Evolutionary conservation across 1,140 invertebrate species (phyloP), one percentile per base, ranked within the genome.

Genomic region (Oscheius sp.): DNA sequence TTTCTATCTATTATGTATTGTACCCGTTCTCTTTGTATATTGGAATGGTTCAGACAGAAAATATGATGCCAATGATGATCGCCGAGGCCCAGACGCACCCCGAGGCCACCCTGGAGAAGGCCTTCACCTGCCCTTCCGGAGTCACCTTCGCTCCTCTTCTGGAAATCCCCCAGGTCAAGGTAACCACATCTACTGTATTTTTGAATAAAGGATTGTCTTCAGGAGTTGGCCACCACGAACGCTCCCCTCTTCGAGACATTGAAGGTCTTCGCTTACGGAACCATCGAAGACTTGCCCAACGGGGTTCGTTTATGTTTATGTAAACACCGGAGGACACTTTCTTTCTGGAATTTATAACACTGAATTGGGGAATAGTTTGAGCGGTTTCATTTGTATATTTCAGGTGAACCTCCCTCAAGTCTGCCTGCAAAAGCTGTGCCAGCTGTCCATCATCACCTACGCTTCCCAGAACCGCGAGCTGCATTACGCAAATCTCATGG

Each of bases 251-350:
- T 36, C 36, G 35, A 63, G 31, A 29, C 31, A 10, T 13, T 26
- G 7, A 4, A 36, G 31, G 20, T 63, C 18, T 63, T 63, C 31
- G 61, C 61, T 10, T 63, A 63, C 29, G 61, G 61, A 18, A 63
- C 61, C 15, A 26, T 63, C 10, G 61, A 63, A 32, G 31, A 63
- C 18, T 18, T 36, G 32, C 15, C 42, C 23, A 45, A 45, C 15
- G 42, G 23, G 42, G 42, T 45, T 45, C 23, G 42, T 18, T 18
- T 18, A 18, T 45, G 18, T 45, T 18, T 45, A 18, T 45, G 18
- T 18, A 45, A 45, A 45, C 18, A 45, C 18, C 42, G 23, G 23
- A 15, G 15, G 23, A 45, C 42, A 45, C 18, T 18, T 45, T 18
- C 18, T 45, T 45, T 23, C 23, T 23, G 23, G 23, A 23, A 45